Evolutionary conservation across 2,113 vertebrate genomes (phyloP).

Genomic region (Ploceus nigricollis): DNA sequence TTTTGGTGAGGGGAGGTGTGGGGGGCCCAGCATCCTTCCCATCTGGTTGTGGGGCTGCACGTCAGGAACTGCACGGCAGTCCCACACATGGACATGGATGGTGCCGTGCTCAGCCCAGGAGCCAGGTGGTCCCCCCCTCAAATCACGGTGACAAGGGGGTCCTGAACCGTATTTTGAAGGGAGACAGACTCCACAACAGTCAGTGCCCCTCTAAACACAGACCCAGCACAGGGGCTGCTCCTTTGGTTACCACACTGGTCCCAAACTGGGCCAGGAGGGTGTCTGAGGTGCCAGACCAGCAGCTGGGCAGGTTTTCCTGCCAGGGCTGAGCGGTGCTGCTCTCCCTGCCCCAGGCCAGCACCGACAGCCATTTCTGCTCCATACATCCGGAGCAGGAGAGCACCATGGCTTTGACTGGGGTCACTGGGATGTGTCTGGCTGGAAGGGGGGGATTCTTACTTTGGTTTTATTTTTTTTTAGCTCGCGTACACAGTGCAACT

Average conservation of each 20-base stretch:
- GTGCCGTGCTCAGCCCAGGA: rapidly evolving
- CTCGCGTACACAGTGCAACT: not conserved
- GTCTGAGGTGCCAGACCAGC: not conserved
- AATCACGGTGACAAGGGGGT: not conserved
- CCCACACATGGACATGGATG: rapidly evolving
- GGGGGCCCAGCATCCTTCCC: not conserved
- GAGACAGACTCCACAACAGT: not conserved
- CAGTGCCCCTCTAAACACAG: not conserved
- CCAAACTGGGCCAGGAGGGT: rapidly evolving
- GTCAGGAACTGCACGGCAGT: rapidly evolving
- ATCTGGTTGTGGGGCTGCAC: rapidly evolving
- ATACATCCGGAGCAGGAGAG: not conserved
- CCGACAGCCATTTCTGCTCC: not conserved
- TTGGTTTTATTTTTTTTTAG: not conserved
- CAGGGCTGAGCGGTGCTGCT: rapidly evolving
- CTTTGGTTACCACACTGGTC: not conserved
- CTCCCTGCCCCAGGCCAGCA: not conserved
- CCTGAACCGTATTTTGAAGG: rapidly evolving
- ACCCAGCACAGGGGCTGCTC: not conserved
- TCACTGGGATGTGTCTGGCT: rapidly evolving
- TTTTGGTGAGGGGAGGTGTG: not conserved
- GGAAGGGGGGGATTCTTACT: not conserved
- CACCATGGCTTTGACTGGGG: not conserved
- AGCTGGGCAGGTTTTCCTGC: not conserved
- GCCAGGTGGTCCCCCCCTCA: not conserved